These are phyloP conservation scores for Pseudorectes ferrugineus DNA, from an alignment of 2,113 vertebrate species.

Conservation along the genomic window DNA sequence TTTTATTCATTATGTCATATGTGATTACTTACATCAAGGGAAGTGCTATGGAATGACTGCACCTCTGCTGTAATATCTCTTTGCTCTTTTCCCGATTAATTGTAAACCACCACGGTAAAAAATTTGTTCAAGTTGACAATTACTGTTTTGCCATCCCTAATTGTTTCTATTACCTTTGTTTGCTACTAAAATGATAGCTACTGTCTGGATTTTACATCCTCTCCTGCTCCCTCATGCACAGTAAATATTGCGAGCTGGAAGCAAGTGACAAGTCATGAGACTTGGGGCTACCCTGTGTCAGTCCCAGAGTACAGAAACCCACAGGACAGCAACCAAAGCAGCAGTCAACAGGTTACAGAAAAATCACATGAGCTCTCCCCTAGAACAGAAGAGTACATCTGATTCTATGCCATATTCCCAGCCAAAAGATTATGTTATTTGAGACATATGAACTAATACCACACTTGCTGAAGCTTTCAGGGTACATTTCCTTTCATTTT, in stretches of 20 bases:
- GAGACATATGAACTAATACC: not conserved
- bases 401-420: not conserved
- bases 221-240: not conserved
- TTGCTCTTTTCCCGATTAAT: not conserved
- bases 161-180: not conserved
- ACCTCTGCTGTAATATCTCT: not conserved
- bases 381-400: not conserved
- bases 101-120: not conserved
- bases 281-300: not conserved
- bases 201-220: not conserved
- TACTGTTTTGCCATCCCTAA: not conserved
- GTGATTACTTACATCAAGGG: not conserved
- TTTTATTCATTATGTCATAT: not conserved
- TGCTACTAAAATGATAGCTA: not conserved
- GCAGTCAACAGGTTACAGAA: not conserved
- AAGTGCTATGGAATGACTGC: not conserved
- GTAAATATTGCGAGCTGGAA: not conserved
- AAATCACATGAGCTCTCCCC: not conserved
- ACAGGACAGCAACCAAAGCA: not conserved
- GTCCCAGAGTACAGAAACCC: not conserved
- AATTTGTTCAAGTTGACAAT: not conserved
- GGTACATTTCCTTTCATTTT: not conserved
- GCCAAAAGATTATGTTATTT: not conserved
- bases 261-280: not conserved
- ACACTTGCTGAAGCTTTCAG: not conserved